These are phyloP conservation scores for Zaprionus africanus DNA, from an alignment of 1,140 invertebrate genomes.

Conservation along the genomic window DNA sequence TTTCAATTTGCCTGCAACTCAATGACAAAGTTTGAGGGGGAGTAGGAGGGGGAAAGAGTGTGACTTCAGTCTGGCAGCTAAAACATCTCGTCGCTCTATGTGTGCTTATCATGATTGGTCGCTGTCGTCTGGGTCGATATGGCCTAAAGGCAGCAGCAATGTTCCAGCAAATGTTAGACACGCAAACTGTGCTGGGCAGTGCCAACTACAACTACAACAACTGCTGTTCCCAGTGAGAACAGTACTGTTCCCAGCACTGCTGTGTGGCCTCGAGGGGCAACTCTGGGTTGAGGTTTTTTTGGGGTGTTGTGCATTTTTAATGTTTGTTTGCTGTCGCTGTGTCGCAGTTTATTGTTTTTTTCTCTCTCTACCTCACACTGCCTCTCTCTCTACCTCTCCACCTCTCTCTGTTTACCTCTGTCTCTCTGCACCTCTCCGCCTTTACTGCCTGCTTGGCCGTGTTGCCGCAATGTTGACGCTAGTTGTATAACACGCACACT, in stretches of 20 bases:
- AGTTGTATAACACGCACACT: constrained; percentile 56
- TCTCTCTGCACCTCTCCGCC: not conserved
- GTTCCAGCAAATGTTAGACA: constrained; percentile 33
- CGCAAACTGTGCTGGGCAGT: constrained; percentile 21
- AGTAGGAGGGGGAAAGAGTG: not conserved
- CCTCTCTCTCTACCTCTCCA: not conserved
- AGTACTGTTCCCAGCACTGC: not conserved
- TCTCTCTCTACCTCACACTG: not conserved
- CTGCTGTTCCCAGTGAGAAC: constrained; percentile 20
- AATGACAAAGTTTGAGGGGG: constrained; percentile 24
- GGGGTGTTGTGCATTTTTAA: constrained; percentile 57
- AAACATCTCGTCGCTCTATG: constrained; percentile 24
- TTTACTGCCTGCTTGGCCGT: constrained; percentile 22
- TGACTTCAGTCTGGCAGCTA: constrained; percentile 2
- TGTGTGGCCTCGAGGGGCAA: constrained; percentile 13
- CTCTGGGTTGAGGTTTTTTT: not conserved
- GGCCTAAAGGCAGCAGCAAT: constrained; percentile 26
- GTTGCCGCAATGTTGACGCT: constrained; percentile 48
- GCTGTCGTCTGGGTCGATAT: constrained; percentile 41
- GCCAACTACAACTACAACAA: constrained; percentile 13
- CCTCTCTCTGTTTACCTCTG: constrained; percentile 1
- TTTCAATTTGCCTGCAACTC: constrained; percentile 37
- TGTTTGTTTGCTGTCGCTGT: constrained; percentile 72
- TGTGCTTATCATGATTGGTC: constrained; percentile 40
- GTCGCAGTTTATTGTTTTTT: constrained; percentile 56